Conservation (phyloP, 1,140 invertebrate species). For the Ridgeia piscesae region DNA sequence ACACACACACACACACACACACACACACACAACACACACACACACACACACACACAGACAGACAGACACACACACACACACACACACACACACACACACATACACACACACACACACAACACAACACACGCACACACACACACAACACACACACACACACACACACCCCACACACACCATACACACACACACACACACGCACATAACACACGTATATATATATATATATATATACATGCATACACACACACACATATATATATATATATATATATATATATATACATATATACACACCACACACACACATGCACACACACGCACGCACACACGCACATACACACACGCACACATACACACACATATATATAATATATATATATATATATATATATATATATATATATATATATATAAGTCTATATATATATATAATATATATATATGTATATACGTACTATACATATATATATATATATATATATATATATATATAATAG, state of each 20-base stretch:
- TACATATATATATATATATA: neutral
- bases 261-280: too few species aligned
- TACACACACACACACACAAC: too few species aligned
- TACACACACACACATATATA: too few species aligned
- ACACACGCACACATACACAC: neutral
- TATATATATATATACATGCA: too few species aligned
- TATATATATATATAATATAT: conserved; percentile 2
- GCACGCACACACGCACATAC: neutral
- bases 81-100: neutral
- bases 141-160: neutral
- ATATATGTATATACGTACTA: neutral
- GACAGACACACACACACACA: conserved; percentile 9
- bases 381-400: conserved; percentile 3
- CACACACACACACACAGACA: neutral
- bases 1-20: neutral
- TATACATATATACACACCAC: too few species aligned
- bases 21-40: neutral
- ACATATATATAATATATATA: neutral
- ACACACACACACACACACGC: neutral
- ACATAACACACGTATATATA: neutral
- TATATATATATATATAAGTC: neutral
- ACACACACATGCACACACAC: too few species aligned
- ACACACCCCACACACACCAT: too few species aligned
- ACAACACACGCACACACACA: neutral
- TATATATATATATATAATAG: neutral